phyloP scores from a whole-genome alignment of 2,113 vertebrate genomes.

The Paratilapia polleni region DNA sequence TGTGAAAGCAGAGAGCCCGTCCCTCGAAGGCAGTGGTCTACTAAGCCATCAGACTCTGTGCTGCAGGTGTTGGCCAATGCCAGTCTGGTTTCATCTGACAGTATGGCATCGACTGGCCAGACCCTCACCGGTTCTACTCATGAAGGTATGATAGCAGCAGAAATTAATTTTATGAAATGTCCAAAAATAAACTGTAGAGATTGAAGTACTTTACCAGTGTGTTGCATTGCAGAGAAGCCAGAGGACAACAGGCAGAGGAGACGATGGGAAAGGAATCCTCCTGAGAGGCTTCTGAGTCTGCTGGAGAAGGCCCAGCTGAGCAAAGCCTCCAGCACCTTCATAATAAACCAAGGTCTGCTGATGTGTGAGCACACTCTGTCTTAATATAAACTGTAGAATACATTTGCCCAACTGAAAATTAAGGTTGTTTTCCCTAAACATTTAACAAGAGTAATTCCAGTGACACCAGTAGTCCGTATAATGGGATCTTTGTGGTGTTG shows the following conservation, averaged over 20 bases:
- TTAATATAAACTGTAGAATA: background rate
- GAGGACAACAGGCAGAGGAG: constrained; percentile 74
- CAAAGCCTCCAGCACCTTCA: constrained; percentile 88
- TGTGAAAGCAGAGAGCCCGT: background rate
- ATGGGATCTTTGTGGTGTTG: background rate
- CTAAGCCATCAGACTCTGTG: constrained; percentile 59
- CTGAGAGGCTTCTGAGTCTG: constrained; percentile 83
- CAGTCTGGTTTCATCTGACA: constrained; percentile 81
- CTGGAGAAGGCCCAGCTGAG: constrained; percentile 84
- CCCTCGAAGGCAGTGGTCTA: constrained; percentile 83
- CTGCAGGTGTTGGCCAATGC: constrained; percentile 80
- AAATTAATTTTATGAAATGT: background rate
- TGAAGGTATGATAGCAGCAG: background rate
- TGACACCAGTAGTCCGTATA: background rate
- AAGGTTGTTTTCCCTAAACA: too few species aligned
- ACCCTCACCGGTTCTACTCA: background rate
- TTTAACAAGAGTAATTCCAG: background rate
- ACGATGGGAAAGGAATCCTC: constrained; percentile 84
- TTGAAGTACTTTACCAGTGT: background rate
- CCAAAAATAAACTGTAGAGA: background rate
- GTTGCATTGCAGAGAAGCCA: constrained; percentile 67
- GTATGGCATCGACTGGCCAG: constrained; percentile 57
- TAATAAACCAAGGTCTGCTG: constrained; percentile 84
- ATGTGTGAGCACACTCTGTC: background rate
- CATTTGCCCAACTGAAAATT: background rate